These are phyloP conservation scores for Thripadectes ignobilis DNA, from an alignment of 2,797 vertebrate species.

Conservation along the genomic window DNA sequence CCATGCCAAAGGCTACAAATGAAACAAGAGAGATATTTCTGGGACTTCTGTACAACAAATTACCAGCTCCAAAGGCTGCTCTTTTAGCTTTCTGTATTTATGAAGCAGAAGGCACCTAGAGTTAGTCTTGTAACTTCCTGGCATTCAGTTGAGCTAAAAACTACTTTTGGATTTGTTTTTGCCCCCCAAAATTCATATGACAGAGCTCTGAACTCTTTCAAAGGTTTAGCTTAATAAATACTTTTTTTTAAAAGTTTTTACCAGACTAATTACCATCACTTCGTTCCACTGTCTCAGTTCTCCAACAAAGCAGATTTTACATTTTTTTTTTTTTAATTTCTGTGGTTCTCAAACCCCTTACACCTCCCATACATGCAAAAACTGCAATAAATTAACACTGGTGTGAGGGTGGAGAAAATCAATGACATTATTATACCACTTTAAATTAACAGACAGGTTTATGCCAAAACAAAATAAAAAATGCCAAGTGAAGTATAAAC, in stretches of 20 bases:
- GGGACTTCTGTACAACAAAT: slow-evolving; percentile 50
- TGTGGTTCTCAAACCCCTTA: slow-evolving; percentile 10
- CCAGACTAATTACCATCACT: neutral
- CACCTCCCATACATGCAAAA: neutral
- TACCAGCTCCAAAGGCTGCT: slow-evolving; percentile 21
- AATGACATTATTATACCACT: neutral
- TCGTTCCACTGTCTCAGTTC: neutral
- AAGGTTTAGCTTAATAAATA: slow-evolving; percentile 12
- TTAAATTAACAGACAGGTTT: neutral
- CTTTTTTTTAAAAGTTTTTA: slow-evolving; percentile 24
- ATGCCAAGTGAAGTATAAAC: neutral
- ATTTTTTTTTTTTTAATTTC: neutral
- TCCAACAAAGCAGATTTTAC: slow-evolving; percentile 4
- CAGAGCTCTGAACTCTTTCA: slow-evolving; percentile 41
- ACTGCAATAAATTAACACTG: neutral
- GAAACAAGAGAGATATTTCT: slow-evolving; percentile 59
- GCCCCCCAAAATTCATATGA: neutral
- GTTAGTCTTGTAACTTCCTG: neutral
- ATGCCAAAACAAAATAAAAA: neutral
- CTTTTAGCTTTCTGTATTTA: slow-evolving; percentile 24
- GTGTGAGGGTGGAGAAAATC: neutral
- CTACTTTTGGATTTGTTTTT: neutral
- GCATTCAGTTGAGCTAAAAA: neutral
- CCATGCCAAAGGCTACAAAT: slow-evolving; percentile 65
- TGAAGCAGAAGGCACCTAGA: slow-evolving; percentile 22